Evolutionary conservation across 2,113 vertebrate genomes (phyloP), one percentile per base, ranked within the genome.

Genomic region (Erythrocercus mccallii): DNA sequence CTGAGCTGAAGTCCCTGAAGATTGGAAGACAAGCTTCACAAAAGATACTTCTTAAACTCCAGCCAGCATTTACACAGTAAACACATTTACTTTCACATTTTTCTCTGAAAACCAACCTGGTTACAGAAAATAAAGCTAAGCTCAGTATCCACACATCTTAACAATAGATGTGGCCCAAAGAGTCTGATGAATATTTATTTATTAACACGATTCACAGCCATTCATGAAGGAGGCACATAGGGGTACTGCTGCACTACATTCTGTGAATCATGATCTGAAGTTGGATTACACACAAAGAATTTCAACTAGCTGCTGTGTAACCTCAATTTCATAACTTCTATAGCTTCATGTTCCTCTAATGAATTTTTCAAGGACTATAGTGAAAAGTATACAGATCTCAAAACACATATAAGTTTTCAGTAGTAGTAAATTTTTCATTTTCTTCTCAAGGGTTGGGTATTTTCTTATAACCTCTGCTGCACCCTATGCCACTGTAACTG

Each of bases 21-120:
- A 87, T 62, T 68, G 35, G 56, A 93, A 94, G 68, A 86, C 47
- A 83, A 88, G 65, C 60, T 93, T 90, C 69, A 74, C 57, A 96
- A 82, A 70, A 90, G 27, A 50, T 72, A 81, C 8, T 60, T 64
- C 33, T 73, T 95, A 85, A 95, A 85, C 95, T 88, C 38, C 74
- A 90, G 85, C 51, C 93, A 95, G 64, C 35, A 66, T 74, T 83
- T 74, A 71, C 60, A 70, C 38, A 37, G 87, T 66, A 73, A 93
- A 90, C 47, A 85, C 42, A 91, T 70, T 70, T 70, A 53, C 71
- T 83, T 83, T 56, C 64, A 40, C 18, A 64, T 90, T 86, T 80
- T 83, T 71, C 62, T 88, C 73, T 69, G 71, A 70, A 88, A 94
- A 88, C 28, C 71, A 86, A 42, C 35, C 73, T 64, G 53, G 76